phyloP scores from a whole-genome alignment of 1,140 invertebrate species.

The Cherax quadricarinatus region DNA sequence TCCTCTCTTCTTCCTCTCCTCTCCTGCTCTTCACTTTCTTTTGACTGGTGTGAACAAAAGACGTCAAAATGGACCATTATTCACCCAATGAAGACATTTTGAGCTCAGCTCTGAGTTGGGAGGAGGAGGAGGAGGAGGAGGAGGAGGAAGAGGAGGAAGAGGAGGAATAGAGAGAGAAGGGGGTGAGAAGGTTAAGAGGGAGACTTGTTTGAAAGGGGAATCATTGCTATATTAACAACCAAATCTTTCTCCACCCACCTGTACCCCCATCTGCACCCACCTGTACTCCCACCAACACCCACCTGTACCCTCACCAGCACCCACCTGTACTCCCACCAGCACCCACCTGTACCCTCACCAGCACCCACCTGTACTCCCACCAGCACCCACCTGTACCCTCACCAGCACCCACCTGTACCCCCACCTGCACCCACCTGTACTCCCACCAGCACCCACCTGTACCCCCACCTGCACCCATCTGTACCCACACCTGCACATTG shows the following conservation, averaged over 20 bases:
- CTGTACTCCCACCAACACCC: not conserved
- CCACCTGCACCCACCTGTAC: not conserved
- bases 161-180: too few species aligned
- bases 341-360: not conserved
- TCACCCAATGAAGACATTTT: not conserved
- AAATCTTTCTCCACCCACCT: not conserved
- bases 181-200: too few species aligned
- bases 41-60: not conserved
- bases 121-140: too few species aligned
- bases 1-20: too few species aligned
- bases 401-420: not conserved
- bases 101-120: too few species aligned
- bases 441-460: not conserved
- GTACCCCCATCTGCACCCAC: not conserved
- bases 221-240: too few species aligned
- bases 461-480: not conserved
- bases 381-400: not conserved
- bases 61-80: not conserved
- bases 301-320: not conserved
- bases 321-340: not conserved
- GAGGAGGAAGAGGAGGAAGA: too few species aligned
- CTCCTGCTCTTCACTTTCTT: too few species aligned
- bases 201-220: too few species aligned
- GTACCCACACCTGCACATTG: not conserved
- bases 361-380: not conserved